Percentiles rank a stretch among this genome's conserved stretches.
phyloP scores from a whole-genome alignment of 2,797 vertebrate species.

The Microctenopoma lineatum region DNA sequence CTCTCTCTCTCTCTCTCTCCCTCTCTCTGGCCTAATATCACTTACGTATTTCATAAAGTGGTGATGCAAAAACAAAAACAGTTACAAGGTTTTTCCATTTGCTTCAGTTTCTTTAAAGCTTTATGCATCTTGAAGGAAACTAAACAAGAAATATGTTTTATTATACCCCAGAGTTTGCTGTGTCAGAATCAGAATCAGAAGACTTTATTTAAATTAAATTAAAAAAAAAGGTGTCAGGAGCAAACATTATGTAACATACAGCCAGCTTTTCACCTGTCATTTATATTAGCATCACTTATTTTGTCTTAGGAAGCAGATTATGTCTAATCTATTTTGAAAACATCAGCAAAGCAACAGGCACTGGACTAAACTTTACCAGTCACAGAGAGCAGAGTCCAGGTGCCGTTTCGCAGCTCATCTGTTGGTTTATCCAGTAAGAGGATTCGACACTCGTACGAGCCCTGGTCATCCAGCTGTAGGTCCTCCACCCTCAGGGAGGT shows the following conservation, averaged over 20 bases:
- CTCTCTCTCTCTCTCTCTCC: too few relatives aligned
- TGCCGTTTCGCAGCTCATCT: slow-evolving; percentile 88
- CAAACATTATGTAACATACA: slow-evolving; percentile 5
- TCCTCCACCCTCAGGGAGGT: slow-evolving; percentile 85
- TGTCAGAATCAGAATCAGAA: too few relatives aligned
- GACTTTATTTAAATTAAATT: too few relatives aligned
- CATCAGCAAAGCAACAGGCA: neutral
- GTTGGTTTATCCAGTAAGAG: slow-evolving; percentile 87
- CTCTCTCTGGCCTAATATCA: too few relatives aligned
- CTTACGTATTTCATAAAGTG: too few relatives aligned
- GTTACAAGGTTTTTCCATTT: too few relatives aligned
- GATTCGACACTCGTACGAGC: slow-evolving; percentile 91
- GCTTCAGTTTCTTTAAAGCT: too few relatives aligned
- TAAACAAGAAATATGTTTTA: too few relatives aligned
- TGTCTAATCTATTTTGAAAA: slow-evolving; percentile 2
- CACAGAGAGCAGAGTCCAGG: slow-evolving; percentile 91
- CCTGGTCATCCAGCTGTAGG: slow-evolving; percentile 89
- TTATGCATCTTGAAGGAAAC: too few relatives aligned
- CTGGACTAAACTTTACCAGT: slow-evolving; percentile 80
- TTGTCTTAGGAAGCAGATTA: neutral
- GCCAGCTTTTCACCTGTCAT: neutral
- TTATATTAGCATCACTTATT: slow-evolving; percentile 5
- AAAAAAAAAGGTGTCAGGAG: neutral
- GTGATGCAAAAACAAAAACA: too few relatives aligned
- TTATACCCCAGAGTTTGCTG: too few relatives aligned